Evolutionary conservation across 2,113 vertebrate species (phyloP), one percentile per base, ranked within the genome.

Genomic region (Hassar affinis): DNA sequence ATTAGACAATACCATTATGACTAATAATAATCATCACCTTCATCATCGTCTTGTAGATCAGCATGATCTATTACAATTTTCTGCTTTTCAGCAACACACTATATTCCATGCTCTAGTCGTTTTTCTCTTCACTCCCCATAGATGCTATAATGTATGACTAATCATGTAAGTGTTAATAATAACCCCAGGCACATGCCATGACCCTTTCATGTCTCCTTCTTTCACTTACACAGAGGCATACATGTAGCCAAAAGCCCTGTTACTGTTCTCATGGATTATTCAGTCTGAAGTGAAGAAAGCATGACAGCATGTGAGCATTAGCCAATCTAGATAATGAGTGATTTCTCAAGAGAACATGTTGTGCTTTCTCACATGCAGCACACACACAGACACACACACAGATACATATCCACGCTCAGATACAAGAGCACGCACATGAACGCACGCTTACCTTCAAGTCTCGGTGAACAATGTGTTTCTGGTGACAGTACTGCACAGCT

Each of bases 401-500:
- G 35, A 22, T 56, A 2, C 15, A 64, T 74, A 2, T 27, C 4
- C 20, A 71, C 68, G 38, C 35, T 71, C 38, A 27, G 38, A 20
- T 11, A 47, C 14, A 74, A 49, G 25, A 74, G 11, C 49, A 27
- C 22, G 8, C 35, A 49, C 18, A 64, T 56, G 59, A 33, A 35
- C 57, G 4, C 54, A n/a, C 8, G 2, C 95, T 94, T 92, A 99
- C 98, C 96, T 99, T 99, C 86, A 99, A 95, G 93, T 99, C 98
- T 93, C 98, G 93, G 90, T 99, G 98, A 88, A 99, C 98, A 76
- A 99, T 99, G 92, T 95, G 96, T 91, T 99, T 99, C 90, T 99
- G 98, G 92, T 99, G 98, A 90, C 98, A 99, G 92, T 99, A 99
- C 91, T 99, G 97, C 91, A 99, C 98, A 79, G 98, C 98, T 81